These are phyloP conservation scores for Crocallis elinguaria DNA, from an alignment of 2,888 invertebrate species.

Conservation along the genomic window DNA sequence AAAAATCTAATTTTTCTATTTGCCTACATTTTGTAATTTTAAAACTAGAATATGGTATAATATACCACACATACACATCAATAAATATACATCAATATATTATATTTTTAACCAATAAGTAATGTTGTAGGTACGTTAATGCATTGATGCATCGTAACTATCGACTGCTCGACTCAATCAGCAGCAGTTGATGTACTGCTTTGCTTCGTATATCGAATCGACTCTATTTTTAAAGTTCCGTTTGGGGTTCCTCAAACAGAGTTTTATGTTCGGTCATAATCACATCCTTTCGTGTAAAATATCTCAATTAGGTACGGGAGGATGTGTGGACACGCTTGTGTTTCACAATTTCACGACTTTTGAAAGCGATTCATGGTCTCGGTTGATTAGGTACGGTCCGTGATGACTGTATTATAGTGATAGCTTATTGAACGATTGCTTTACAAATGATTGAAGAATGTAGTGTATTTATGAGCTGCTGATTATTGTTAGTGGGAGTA, in stretches of 20 bases:
- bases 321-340: slow-evolving; percentile 73
- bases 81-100: no score
- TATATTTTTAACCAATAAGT: no score
- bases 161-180: no score
- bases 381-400: slow-evolving; percentile 42
- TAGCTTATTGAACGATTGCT: no score
- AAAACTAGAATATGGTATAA: no score
- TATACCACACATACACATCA: no score
- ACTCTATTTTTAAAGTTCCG: slow-evolving; percentile 63
- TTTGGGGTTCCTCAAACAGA: slow-evolving; percentile 62
- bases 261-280: slow-evolving; percentile 80
- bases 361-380: slow-evolving; percentile 63
- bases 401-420: slow-evolving; percentile 60
- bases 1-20: no score
- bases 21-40: no score
- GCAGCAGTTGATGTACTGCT: slow-evolving; percentile 12
- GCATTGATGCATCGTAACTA: no score
- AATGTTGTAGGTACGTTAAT: no score
- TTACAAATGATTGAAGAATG: not conserved
- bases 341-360: slow-evolving; percentile 59
- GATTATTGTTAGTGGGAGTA: no score
- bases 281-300: slow-evolving; percentile 81
- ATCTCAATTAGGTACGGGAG: slow-evolving; percentile 81
- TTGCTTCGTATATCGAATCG: not conserved
- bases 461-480: no score